Evolutionary conservation across 1,140 invertebrate species (phyloP).

Genomic region (Lasioglossum albipes): DNA sequence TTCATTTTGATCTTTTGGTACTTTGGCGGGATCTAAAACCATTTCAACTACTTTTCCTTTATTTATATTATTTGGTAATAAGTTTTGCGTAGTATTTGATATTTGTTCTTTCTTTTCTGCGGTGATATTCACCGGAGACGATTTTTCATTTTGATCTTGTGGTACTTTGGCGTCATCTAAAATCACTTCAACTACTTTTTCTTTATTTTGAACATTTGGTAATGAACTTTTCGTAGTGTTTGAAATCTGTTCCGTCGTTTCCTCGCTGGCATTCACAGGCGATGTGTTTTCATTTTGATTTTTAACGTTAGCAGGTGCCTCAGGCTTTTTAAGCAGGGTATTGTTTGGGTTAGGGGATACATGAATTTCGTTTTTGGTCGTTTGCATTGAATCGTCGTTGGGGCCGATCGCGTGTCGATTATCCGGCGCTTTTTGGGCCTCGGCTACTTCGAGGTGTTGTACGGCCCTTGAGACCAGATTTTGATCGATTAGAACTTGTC

Average conservation of each 20-base stretch:
- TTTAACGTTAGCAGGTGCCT: background rate
- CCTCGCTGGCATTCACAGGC: too few species aligned
- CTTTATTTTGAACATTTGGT: background rate
- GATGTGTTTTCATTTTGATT: background rate
- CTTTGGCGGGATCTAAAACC: background rate
- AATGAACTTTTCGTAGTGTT: background rate
- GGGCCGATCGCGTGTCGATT: constrained; percentile 28
- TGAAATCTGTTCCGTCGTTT: background rate
- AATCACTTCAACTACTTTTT: background rate
- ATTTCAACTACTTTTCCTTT: background rate
- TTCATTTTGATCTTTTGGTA: background rate
- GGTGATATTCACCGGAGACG: too few species aligned
- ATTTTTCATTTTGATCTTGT: background rate
- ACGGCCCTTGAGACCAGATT: constrained; percentile 54
- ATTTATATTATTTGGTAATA: background rate
- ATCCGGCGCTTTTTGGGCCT: constrained; percentile 36
- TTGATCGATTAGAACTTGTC: constrained; percentile 59
- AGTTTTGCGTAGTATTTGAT: background rate
- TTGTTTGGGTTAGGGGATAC: background rate
- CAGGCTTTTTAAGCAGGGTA: background rate
- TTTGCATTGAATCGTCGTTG: constrained; percentile 10
- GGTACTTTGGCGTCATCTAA: background rate
- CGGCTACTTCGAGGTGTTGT: constrained; percentile 45
- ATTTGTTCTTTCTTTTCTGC: background rate
- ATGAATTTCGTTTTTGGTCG: constrained; percentile 16